Evolutionary conservation across 2,113 vertebrate species (phyloP).

Genomic region (Aix galericulata): DNA sequence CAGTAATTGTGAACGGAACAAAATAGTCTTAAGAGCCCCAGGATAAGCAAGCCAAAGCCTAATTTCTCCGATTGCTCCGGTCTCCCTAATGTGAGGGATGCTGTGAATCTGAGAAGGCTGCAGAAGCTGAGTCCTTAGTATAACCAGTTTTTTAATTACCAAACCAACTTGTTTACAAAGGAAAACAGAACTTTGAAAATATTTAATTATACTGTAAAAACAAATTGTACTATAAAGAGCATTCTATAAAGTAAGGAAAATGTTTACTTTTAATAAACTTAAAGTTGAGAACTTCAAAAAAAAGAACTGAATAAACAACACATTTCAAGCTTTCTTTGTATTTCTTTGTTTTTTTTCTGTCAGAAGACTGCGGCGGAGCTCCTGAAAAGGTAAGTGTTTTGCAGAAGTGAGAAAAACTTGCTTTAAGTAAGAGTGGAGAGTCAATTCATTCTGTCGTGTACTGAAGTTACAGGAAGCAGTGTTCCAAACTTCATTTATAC

Average conservation of each 20-base stretch:
- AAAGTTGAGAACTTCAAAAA: conserved; percentile 63
- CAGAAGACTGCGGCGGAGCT: background rate
- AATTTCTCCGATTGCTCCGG: background rate
- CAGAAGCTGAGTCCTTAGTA: conserved; percentile 17
- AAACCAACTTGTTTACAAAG: conserved; percentile 62
- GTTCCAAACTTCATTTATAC: background rate
- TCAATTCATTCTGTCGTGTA: background rate
- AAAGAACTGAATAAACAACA: conserved; percentile 34
- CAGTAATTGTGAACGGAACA: background rate
- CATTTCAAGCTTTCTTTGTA: background rate
- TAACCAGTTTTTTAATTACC: conserved; percentile 64
- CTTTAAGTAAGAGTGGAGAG: background rate
- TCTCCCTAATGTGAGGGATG: background rate
- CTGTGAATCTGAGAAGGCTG: background rate
- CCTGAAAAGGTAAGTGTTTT: background rate
- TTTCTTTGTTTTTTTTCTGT: background rate
- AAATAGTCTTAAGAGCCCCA: background rate
- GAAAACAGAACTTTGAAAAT: conserved; percentile 51
- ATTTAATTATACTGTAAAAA: conserved; percentile 67
- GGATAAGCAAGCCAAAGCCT: background rate
- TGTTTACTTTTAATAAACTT: conserved; percentile 59
- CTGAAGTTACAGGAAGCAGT: background rate
- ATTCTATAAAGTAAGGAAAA: conserved; percentile 57
- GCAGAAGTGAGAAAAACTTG: background rate
- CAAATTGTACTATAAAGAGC: conserved; percentile 49